phyloP scores from a whole-genome alignment of 2,888 invertebrate species.

The Psococerastis gibbosa region DNA sequence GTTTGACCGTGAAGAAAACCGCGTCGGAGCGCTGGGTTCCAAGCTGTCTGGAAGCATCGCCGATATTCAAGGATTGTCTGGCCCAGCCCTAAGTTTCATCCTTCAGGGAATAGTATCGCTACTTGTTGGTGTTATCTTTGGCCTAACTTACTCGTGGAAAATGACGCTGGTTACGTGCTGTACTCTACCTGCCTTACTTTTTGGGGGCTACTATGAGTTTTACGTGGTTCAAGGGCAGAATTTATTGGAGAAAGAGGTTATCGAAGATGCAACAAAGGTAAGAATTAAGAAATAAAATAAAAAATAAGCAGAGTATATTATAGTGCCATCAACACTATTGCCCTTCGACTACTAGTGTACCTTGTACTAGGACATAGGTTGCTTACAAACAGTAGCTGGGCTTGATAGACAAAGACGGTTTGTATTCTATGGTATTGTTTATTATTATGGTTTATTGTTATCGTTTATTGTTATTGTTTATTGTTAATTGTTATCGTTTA shows the following conservation, averaged over 20 bases:
- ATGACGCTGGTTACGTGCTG: background rate
- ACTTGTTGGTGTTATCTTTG: background rate
- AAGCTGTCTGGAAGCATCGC: constrained; percentile 53
- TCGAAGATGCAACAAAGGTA: constrained; percentile 41
- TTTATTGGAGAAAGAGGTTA: constrained; percentile 36
- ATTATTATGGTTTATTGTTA: too few relatives aligned
- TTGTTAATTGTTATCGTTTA: too few relatives aligned
- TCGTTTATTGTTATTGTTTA: too few relatives aligned
- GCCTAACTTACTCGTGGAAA: constrained; percentile 1
- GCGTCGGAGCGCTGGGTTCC: constrained; percentile 48
- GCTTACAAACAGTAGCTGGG: too few relatives aligned
- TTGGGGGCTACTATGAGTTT: constrained; percentile 27
- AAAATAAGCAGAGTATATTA: too few relatives aligned
- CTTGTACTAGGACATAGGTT: too few relatives aligned
- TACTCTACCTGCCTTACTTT: background rate
- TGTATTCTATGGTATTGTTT: too few relatives aligned
- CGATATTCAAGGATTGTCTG: constrained; percentile 58
- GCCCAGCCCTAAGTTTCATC: constrained; percentile 45
- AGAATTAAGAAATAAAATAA: too few relatives aligned
- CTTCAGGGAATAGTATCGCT: constrained; percentile 38
- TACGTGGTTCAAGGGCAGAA: constrained; percentile 39
- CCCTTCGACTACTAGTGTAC: too few relatives aligned
- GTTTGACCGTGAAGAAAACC: constrained; percentile 47
- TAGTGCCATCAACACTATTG: too few relatives aligned
- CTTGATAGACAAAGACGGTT: too few relatives aligned